A percentile compares a stretch with the other conserved stretches of the same genome.
These are phyloP conservation scores for Dryobota labecula DNA, from an alignment of 2,888 invertebrate species.

Conservation along the genomic window DNA sequence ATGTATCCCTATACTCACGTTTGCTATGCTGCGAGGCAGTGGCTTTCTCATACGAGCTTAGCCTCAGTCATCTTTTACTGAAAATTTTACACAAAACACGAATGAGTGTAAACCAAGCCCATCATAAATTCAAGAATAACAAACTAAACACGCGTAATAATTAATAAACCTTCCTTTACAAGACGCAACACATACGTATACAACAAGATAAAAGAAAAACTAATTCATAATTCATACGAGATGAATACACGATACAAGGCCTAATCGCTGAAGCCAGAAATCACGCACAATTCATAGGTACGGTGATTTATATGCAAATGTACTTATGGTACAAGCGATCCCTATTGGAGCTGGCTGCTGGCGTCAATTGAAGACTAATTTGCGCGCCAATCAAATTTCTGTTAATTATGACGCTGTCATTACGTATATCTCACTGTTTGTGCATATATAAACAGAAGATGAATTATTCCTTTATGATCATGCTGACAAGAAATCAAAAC, in stretches of 20 bases:
- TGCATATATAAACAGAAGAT: constrained; percentile 43
- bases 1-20: background rate
- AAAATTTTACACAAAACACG: background rate
- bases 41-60: background rate
- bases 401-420: constrained; percentile 80
- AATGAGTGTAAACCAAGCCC: background rate
- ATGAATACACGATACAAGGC: constrained; percentile 60
- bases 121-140: constrained; percentile 20
- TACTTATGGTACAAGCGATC: constrained; percentile 79
- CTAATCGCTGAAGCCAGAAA: constrained; percentile 70
- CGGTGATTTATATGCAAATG: constrained; percentile 84
- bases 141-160: constrained; percentile 27
- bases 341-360: constrained; percentile 78
- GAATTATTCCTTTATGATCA: too few species aligned
- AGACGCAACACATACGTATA: constrained; percentile 18
- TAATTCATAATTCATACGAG: constrained; percentile 61
- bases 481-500: too few species aligned
- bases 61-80: too few species aligned
- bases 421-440: constrained; percentile 68
- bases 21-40: background rate
- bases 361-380: constrained; percentile 85
- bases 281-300: constrained; percentile 76
- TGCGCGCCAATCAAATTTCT: constrained; percentile 84
- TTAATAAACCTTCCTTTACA: constrained; percentile 27
- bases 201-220: constrained; percentile 47